These are phyloP conservation scores for Philotrypesis tridentata DNA, from an alignment of 1,140 invertebrate genomes.

Conservation along the genomic window DNA sequence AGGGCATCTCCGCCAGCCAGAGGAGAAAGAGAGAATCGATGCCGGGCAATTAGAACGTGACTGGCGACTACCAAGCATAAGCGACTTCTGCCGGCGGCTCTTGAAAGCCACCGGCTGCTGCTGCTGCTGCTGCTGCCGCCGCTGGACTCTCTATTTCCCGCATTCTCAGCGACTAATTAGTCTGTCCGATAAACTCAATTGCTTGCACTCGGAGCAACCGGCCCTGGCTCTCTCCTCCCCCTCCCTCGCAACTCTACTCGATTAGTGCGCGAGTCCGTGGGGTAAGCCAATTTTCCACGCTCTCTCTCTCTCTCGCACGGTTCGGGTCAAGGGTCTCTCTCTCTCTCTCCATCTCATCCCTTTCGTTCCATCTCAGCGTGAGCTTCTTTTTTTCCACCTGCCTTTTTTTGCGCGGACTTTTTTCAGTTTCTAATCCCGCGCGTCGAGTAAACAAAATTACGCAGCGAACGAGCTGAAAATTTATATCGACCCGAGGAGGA, in stretches of 20 bases:
- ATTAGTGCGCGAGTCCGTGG: constrained; percentile 16
- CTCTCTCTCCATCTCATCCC: not conserved
- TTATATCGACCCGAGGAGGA: constrained; percentile 1
- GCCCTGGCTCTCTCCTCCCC: constrained; percentile 16
- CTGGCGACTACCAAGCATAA: constrained; percentile 26
- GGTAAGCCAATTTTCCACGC: constrained; percentile 41
- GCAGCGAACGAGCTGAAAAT: constrained; percentile 26
- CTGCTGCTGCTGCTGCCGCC: too few relatives aligned
- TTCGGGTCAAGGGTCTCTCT: constrained; percentile 8
- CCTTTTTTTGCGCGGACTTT: not conserved
- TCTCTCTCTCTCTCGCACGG: not conserved
- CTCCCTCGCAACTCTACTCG: constrained; percentile 25
- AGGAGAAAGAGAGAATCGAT: constrained; percentile 4
- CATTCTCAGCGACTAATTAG: constrained; percentile 62
- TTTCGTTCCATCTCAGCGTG: not conserved
- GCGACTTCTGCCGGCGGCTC: constrained; percentile 54
- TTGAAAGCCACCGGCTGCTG: constrained; percentile 39
- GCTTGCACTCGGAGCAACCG: constrained; percentile 41
- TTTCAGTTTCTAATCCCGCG: constrained; percentile 6
- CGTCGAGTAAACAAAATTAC: constrained; percentile 29
- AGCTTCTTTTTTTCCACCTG: not conserved
- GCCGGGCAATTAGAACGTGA: constrained; percentile 53
- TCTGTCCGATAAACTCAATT: constrained; percentile 62
- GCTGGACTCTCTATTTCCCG: constrained; percentile 52
- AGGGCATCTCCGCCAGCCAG: not conserved